Percentiles rank a stretch among this genome's conserved stretches.
phyloP scores from a whole-genome alignment of 2,888 invertebrate genomes.

The Stenodera caucasica region DNA sequence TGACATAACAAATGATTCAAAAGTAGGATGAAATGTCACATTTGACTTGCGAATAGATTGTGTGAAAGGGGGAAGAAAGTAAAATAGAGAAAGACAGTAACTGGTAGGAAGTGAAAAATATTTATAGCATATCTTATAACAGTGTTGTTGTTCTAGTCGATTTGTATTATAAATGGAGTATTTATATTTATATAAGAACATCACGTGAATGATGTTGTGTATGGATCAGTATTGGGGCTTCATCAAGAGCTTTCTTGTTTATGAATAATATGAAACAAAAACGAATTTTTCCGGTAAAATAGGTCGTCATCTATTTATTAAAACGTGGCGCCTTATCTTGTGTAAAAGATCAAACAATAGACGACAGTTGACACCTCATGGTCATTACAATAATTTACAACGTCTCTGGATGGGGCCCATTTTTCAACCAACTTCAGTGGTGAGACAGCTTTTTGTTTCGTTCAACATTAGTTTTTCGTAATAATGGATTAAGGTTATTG shows the following conservation, averaged over 20 bases:
- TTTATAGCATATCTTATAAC: not conserved
- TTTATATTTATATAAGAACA: not conserved
- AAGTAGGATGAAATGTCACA: constrained; percentile 1
- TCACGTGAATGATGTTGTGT: too few relatives aligned
- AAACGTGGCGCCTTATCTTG: constrained; percentile 26
- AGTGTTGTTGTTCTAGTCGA: not conserved
- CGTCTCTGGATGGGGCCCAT: constrained; percentile 37
- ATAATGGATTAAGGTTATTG: constrained; percentile 48
- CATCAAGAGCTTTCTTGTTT: not conserved
- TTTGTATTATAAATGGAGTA: not conserved
- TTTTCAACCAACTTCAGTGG: constrained; percentile 37
- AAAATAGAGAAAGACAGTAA: not conserved
- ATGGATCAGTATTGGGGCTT: too few relatives aligned
- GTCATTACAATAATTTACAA: constrained; percentile 43
- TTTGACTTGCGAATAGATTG: constrained; percentile 3
- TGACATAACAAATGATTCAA: constrained; percentile 5
- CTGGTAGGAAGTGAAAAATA: not conserved
- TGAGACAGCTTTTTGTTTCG: constrained; percentile 40
- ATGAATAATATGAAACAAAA: too few relatives aligned
- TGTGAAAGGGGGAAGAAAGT: not conserved
- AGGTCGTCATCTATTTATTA: constrained; percentile 25
- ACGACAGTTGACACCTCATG: constrained; percentile 33
- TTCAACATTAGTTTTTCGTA: constrained; percentile 45
- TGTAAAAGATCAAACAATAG: constrained; percentile 29
- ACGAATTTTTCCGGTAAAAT: constrained; percentile 14